Base-by-base conservation (phyloP, 2,888 invertebrate species). In the Steinernema scapterisci region DNA sequence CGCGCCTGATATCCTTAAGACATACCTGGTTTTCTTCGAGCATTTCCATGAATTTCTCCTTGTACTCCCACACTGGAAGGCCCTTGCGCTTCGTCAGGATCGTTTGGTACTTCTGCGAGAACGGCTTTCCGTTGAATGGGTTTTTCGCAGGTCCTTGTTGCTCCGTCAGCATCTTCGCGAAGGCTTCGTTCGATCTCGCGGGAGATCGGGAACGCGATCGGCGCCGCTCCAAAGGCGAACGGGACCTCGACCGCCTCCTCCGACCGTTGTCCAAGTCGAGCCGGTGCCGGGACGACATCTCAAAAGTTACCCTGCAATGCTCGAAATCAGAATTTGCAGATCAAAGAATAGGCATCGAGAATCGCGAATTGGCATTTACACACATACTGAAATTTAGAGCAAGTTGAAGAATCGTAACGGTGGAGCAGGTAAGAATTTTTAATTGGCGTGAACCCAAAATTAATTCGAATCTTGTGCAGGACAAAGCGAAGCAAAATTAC, bases 51-150 rank as follows among this genome's bases (percentile, higher is more conserved):
- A 99, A 99, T 89, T 97, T 95, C 56, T 83, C 92, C 85, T 94
- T 92, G 89, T 99, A 97, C 88, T 99, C 97, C 91, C 97, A 99
- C 0, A 99, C 99, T 0, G 99, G 99, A 77, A 99, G 90, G 0
- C 93, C 92, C 43, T 43, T 93, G 44, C 99, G 91, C 83, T 96
- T 95, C 73, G 93, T 92, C 21, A 75, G 75, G 7, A 75, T 72
- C 13, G 11, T 13, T 44, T 75, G 43, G 72, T 75, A 75, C 43
- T 46, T 48, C 23, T 25, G 43, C 54, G 75, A 73, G 63, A 43
- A 75, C n/a, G 52, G 52, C 23, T 74, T 75, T 11, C 75, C 75
- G 54, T 75, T 75, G 75, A 52, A 75, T 0, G 75, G 75, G 73
- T 75, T 71, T 9, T 23, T 43, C 6, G 71, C 54, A 19, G 43